Base-by-base conservation (phyloP, 1,140 invertebrate genomes). In the Cherax quadricarinatus region DNA sequence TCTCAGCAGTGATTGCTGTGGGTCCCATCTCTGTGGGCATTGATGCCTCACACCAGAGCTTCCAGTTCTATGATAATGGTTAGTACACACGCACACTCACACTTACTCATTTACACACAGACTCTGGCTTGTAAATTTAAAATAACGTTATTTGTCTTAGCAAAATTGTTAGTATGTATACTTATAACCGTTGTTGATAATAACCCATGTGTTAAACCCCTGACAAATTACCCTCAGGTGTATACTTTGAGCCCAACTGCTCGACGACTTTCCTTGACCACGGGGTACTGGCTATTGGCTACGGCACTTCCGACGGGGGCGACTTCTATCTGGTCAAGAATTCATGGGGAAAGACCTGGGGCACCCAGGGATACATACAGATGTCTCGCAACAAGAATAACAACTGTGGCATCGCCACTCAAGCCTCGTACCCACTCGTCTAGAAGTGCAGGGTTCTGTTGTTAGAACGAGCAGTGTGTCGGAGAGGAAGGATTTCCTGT, bases 251-350 rank as follows among this genome's bases (percentile, higher is more conserved):
- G 73, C 95, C 95, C 1, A 94, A 96, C 0, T 98, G 98, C 96
- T 95, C 97, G 93, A 95, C 96, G 7, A 94, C 95, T 18, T 95
- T 96, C 81, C 95, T 99, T 24, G 98, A 99, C 95, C 98, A 99
- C 94, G 98, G 98, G 93, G 99, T 98, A 4, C 95, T 98, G 10
- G 96, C 96, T 5, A 82, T 90, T 48, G 88, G 88, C 48, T 90
- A 90, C 73, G 88, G 88, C 53, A 9, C 24, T 48, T 4, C 62
- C 91, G 97, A 98, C 85, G 98, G 98, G 60, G 96, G 96, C 93
- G 97, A 98, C 94, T 98, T 97, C 94, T 98, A 97, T 97, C 94
- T 98, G 4, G 97, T 98, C 3, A 98, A 98, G 94, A 98, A 98
- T 94, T 98, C 95, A 66, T 98, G 98, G 98, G 97, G 97, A 49